A percentile compares a stretch with the other conserved stretches of the same genome.
Evolutionary conservation across 2,113 vertebrate species (phyloP).

Genomic region (Zosterops borbonicus): DNA sequence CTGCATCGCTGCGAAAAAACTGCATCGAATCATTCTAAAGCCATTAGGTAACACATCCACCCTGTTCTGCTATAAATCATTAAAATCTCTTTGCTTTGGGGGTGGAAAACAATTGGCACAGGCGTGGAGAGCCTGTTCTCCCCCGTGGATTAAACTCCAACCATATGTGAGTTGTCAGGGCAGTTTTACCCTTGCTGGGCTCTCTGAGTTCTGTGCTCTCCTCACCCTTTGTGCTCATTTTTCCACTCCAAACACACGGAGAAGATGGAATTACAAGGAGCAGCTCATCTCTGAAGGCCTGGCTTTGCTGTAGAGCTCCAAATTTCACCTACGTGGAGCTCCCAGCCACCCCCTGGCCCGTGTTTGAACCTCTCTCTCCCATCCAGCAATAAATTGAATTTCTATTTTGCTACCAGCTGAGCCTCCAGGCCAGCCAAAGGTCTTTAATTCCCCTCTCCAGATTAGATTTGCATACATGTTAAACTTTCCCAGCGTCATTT

Average conservation of each 20-base stretch:
- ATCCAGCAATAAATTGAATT: background rate
- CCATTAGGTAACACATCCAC: constrained; percentile 15
- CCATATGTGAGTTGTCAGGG: background rate
- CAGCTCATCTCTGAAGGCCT: background rate
- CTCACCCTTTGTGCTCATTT: background rate
- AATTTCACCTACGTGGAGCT: background rate
- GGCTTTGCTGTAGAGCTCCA: background rate
- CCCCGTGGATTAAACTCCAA: background rate
- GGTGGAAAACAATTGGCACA: background rate
- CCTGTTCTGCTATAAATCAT: constrained; percentile 25
- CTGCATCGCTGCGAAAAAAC: background rate
- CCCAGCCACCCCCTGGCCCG: constrained; percentile 7
- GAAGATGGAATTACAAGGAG: background rate
- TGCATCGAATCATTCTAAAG: background rate
- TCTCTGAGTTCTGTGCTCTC: background rate
- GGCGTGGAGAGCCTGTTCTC: background rate
- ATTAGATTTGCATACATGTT: background rate
- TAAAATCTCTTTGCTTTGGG: background rate
- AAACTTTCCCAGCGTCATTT: background rate
- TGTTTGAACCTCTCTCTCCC: constrained; percentile 1
- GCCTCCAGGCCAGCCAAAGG: constrained; percentile 61
- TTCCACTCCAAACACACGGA: background rate
- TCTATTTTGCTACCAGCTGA: constrained; percentile 60
- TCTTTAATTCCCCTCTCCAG: constrained; percentile 1
- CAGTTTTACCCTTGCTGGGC: background rate